Conservation (phyloP, 2,797 vertebrate genomes). For the Malurus leucopterus region DNA sequence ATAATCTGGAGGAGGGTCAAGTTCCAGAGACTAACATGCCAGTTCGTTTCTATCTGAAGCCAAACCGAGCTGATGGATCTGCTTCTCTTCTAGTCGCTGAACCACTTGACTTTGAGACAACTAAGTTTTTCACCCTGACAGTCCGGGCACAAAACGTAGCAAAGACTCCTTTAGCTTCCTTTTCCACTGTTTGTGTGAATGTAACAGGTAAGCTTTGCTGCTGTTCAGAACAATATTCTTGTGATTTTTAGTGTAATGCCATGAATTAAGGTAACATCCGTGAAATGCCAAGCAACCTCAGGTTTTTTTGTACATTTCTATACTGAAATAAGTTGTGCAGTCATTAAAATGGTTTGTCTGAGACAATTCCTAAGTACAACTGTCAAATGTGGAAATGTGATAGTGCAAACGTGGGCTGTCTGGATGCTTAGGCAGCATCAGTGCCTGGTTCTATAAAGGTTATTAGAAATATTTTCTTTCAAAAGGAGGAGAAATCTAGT, state of each 20-base stretch:
- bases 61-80: constrained; percentile 83
- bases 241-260: background rate
- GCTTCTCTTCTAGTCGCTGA: constrained; percentile 87
- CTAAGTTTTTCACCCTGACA: constrained; percentile 79
- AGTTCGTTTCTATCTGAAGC: constrained; percentile 86
- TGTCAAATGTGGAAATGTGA: background rate
- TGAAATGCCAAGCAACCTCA: background rate
- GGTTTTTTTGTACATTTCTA: background rate
- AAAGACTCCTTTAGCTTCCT: constrained; percentile 83
- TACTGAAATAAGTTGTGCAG: background rate
- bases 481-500: background rate
- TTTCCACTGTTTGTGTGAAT: constrained; percentile 82
- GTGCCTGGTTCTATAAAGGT: background rate
- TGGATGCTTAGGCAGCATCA: background rate
- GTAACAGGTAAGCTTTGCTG: constrained; percentile 77
- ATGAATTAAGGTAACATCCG: background rate
- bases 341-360: background rate
- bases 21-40: constrained; percentile 89
- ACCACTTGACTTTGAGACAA: constrained; percentile 86
- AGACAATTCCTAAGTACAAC: background rate
- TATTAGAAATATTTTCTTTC: background rate
- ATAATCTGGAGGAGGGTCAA: constrained; percentile 88
- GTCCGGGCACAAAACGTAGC: constrained; percentile 87
- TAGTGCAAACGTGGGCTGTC: background rate
- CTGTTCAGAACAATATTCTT: background rate